phyloP scores from a whole-genome alignment of 1,140 invertebrate genomes.

The Helicoverpa zea region DNA sequence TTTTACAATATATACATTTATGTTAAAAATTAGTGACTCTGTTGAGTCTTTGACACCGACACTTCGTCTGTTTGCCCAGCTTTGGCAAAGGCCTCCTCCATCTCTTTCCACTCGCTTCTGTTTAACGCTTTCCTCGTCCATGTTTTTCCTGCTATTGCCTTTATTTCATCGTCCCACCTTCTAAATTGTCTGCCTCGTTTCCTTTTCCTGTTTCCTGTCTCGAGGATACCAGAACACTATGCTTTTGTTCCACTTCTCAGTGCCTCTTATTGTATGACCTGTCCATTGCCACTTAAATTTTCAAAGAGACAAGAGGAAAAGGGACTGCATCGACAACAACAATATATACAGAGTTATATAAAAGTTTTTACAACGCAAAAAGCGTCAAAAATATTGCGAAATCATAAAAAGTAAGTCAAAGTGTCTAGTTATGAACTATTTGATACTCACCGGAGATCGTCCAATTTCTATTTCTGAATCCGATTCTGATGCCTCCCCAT shows the following conservation, averaged over 20 bases:
- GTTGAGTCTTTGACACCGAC: no score
- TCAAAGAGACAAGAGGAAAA: no score
- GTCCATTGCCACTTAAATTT: conserved; percentile 5
- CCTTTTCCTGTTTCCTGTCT: background rate
- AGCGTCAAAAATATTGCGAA: background rate
- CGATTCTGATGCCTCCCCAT: conserved; percentile 80
- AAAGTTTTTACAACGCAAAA: no score
- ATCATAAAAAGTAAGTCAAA: background rate
- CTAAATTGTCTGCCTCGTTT: background rate
- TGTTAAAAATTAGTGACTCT: no score
- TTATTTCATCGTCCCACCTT: conserved; percentile 1
- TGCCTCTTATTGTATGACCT: conserved; percentile 17
- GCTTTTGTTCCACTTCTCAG: background rate
- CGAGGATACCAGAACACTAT: background rate
- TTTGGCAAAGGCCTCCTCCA: conserved; percentile 15
- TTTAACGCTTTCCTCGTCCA: background rate
- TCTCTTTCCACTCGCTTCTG: background rate
- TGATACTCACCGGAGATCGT: conserved; percentile 71
- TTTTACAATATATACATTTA: no score
- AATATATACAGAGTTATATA: no score
- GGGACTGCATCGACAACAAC: no score
- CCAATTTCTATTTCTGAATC: conserved; percentile 80
- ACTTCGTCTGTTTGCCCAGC: background rate
- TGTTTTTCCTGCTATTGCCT: conserved; percentile 10
- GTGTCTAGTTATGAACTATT: background rate